Base-by-base conservation (phyloP, 2,797 vertebrate genomes). In the Lithobates pipiens region DNA sequence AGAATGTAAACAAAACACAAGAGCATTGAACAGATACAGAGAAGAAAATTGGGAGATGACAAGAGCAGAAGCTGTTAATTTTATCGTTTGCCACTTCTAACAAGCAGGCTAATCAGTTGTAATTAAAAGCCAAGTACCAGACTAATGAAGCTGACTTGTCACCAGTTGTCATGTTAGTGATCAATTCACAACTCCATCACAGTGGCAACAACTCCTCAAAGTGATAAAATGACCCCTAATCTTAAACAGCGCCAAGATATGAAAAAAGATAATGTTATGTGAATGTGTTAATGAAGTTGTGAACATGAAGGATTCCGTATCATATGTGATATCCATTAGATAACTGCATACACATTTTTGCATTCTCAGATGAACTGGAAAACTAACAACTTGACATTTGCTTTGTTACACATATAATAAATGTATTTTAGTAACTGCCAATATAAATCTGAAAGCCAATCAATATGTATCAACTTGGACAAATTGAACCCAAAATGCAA, bases 61-160 rank as follows among this genome's bases (percentile, higher is more conserved):
- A 82, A 77, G 61, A 74, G 86, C 73, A 91, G 89, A 73, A 91
- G 86, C 73, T 85, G 69, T 42, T 88, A 89, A 83, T 83, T 88
- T 83, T 68, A 86, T 87, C 86, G 85, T 89, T 91, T 91, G 85
- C 85, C 75, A 77, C 86, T 85, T 88, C 78, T 88, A 91, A 86
- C 67, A 82, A 89, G 72, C 87, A 88, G 80, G 79, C 82, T 92
- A 90, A 93, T 93, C 91, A 91, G 89, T 86, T 91, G 93, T 96
- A 96, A 97, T 98, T 97, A 97, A 95, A 94, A 96, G 90, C 93
- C 94, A 95, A 95, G 94, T 93, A 95, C 91, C 94, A 95, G 94
- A 93, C 95, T 95, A 96, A 95, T 94, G 93, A 95, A 94, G 93
- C 92, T 93, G 93, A 93, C 92, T 94, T 96, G 95, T 96, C 95